Evolutionary conservation across 2,797 vertebrate genomes (phyloP), one percentile per base, ranked within the genome.

Genomic region (Sarcophilus harrisii): DNA sequence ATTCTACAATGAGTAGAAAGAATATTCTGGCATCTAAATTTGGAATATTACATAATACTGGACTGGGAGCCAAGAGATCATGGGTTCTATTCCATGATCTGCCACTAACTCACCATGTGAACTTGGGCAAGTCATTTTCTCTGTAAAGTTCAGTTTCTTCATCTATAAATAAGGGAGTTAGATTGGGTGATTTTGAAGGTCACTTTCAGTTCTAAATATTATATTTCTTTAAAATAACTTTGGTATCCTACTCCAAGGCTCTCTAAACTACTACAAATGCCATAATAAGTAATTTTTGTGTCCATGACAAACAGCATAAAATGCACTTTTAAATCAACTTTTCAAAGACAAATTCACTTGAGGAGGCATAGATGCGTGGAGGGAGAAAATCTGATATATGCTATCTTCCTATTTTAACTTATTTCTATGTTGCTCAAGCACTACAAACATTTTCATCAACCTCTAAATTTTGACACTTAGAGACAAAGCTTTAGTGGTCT

Each of bases 101-200:
- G 18, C 38, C 5, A 14, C 29, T 54, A 58, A 24, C 12, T 52
- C 3, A 57, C 54, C 38, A 24, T 14, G 29, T 90, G 5, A 55
- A 38, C 45, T 73, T 11, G 5, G n/a, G 49, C 32, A 60, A 8
- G 57, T 58, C 5, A n/a, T 13, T n/a, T 18, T 90, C 52, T 49
- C 60, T 94, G 16, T 30, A 30, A 52, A 3, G 58, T 60, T 29
- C 55, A 24, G 58, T 32, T 49, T 92, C 28, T 92, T 58, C 54
- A 29, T 89, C 55, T n/a, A n/a, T 3, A 58, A 24, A 3, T 6
- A 28, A 58, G 52, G 32, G 45, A 29, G 66, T 16, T 24, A 8
- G 6, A 28, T 27, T 10, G 3, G 4, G 12, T 12, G 1, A n/a
- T 0, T 29, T 16, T 11, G 4, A 32, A 0, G 0, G 24, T 55